Evolutionary conservation across 2,888 invertebrate species (phyloP).

Genomic region (Margaritifera margaritifera): DNA sequence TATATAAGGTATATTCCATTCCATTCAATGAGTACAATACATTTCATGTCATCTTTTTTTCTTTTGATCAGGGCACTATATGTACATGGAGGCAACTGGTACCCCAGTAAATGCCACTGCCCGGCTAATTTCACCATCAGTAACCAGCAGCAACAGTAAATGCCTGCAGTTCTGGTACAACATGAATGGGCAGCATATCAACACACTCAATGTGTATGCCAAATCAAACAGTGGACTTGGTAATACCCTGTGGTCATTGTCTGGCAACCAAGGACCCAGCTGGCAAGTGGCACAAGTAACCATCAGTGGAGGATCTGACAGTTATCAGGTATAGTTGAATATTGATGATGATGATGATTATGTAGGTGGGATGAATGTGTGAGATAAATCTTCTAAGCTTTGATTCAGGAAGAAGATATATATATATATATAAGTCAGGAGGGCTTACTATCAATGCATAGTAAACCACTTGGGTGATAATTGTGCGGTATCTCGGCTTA

Average conservation of each 20-base stretch:
- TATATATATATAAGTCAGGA: no score
- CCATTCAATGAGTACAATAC: neutral
- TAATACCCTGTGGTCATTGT: constrained; percentile 27
- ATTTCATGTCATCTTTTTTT: neutral
- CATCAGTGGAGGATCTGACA: constrained; percentile 20
- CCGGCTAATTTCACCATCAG: constrained; percentile 46
- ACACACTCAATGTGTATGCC: constrained; percentile 45
- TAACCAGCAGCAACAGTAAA: constrained; percentile 28
- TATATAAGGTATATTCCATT: neutral
- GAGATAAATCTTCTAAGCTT: no score
- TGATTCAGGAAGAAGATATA: no score
- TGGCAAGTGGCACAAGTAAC: constrained; percentile 53
- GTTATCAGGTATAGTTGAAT: constrained; percentile 9
- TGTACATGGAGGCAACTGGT: constrained; percentile 76
- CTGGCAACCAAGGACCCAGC: constrained; percentile 43
- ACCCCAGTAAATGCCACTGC: constrained; percentile 38
- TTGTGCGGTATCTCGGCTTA: no score
- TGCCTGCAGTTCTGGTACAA: constrained; percentile 63
- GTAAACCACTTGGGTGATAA: no score
- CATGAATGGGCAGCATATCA: constrained; percentile 60
- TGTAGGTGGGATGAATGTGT: no score
- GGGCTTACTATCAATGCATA: no score
- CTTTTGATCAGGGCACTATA: constrained; percentile 71
- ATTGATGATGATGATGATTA: no score
- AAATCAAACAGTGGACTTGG: constrained; percentile 20